Evolutionary conservation across 2,113 vertebrate genomes (phyloP), one percentile per base, ranked within the genome.

Genomic region (Anguilla rostrata): DNA sequence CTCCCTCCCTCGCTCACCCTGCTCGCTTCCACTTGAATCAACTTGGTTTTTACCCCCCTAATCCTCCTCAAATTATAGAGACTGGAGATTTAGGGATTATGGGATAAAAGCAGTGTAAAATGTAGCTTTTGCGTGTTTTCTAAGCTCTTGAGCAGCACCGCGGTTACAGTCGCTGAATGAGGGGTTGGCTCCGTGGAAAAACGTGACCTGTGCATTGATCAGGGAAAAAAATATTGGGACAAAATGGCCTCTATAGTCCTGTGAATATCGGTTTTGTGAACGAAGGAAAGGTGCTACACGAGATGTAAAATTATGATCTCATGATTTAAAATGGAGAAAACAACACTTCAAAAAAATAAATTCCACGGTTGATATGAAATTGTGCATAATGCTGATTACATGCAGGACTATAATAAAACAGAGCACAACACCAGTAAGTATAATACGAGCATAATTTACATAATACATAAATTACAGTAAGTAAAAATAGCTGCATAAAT

Each of bases 41-140:
- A 49, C 80, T 81, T 71, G 29, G 78, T 81, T 46, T 81, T 46
- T 46, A 9, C 39, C 41, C 56, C 80, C 8, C 40, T 86, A 82
- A 82, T 86, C 85, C 60, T 12, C n/a, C 3, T 71, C 81, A 86
- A 86, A 66, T 66, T 79, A 66, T 39, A 53, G n/a, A 14, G 8
- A 86, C 81, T 14, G 60, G 56, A 86, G 85, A 86, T 82, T 82
- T 79, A 82, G 60, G 85, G 80, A 82, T 86, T 82, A 82, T 34
- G 29, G 80, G 60, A 82, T 81, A 86, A 66, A 82, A 46, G 56
- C 63, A 71, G 80, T 82, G 22, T 34, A 71, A 86, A 86, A 86
- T 39, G 41, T 8, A 66, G 85, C 39, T 49, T 71, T 86, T 46
- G 40, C 83, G n/a, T 63, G 46, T 49, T 66, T 82, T 82, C 49